Base-by-base conservation (phyloP, 2,113 vertebrate genomes). In the Tragelaphus scriptus region DNA sequence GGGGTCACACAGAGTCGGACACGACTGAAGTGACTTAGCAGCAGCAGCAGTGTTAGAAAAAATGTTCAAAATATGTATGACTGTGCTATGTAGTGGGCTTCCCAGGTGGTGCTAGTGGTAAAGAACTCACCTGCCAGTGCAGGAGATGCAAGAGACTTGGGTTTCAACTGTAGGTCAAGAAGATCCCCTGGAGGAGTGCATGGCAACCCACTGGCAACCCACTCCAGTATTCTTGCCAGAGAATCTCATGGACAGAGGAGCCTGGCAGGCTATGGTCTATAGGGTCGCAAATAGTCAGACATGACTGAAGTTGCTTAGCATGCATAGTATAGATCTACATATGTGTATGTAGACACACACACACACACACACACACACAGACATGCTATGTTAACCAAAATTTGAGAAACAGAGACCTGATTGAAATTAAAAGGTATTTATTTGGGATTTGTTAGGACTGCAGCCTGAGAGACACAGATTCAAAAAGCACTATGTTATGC, bases 281-380 rank as follows among this genome's bases (percentile, higher is more conserved):
- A 25, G 68, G 36, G 36, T 40, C 0, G 1, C 36, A 75, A 75
- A 40, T 12, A 75, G 36, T 25, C 0, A 0, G 68, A 75, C 21
- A 25, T 0, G 11, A 75, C 68, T 75, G 36, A 75, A 40, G 36
- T 10, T 36, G 5, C 21, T 23, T 23, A 40, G 36, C 68, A 25
- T 40, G 9, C 32, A 21, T 0, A 17, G 17, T 68, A 36, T 68
- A 36, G 9, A 36, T 5, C n/a, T 68, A 68, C n/a, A 68, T 36
- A 68, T 68, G 65, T 68, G n/a, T 68, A 68, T n/a, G 65, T n/a
- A 68, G 65, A 19, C 16, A 19, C 16, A 68, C n/a, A 36, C 65
- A n/a, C 63, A 16, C 13, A 30, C 59, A 15, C 28, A 6, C 12
- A 30, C 28, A 17, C 6, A 32, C 8, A 36, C 2, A 13, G 2